Evolutionary conservation across 2,113 vertebrate genomes (phyloP), one percentile per base, ranked within the genome.

Genomic region (Brachyhypopomus gauderio): DNA sequence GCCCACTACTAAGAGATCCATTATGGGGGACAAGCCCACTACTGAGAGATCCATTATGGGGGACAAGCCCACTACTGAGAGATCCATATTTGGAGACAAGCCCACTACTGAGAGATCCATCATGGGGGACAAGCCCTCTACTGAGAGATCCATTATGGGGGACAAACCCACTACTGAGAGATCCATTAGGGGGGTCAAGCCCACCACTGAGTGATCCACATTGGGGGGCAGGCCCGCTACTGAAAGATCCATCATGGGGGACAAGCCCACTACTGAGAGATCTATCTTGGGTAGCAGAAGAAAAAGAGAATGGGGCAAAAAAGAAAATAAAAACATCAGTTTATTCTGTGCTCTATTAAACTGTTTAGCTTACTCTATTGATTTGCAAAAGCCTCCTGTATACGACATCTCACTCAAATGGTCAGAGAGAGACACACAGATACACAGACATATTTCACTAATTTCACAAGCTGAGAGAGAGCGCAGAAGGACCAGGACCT

Each of bases 301-400:
- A 5, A 14, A 48, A 19, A 14, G 5, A 64, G 12, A 23, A 62
- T 14, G 0, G 19, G 34, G 52, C 3, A 30, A 63, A 64, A 14
- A 11, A 70, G 2, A n/a, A 66, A 75, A 70, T 34, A 75, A 75
- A 56, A 56, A 22, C 7, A 48, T 12, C 2, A 1, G 56, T 19
- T 62, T 79, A 75, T 25, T 55, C 66, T 78, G 77, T 59, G 66
- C 36, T 5, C 22, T 20, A 8, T 27, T 22, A 66, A 77, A 67
- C 16, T 25, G 19, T 63, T 36, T 36, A 9, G 8, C 25, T 19
- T 56, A 7, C 62, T 69, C 67, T 52, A 19, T 17, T 38, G 48
- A 67, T 48, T 7, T 77, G 38, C 25, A 4, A 4, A 38, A 22
- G 62, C 22, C 20, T 1, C 69, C 1, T 27, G 19, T 34, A 66